These are phyloP conservation scores for Leptinotarsa peninsularis DNA, from an alignment of 2,888 invertebrate species.

Conservation along the genomic window DNA sequence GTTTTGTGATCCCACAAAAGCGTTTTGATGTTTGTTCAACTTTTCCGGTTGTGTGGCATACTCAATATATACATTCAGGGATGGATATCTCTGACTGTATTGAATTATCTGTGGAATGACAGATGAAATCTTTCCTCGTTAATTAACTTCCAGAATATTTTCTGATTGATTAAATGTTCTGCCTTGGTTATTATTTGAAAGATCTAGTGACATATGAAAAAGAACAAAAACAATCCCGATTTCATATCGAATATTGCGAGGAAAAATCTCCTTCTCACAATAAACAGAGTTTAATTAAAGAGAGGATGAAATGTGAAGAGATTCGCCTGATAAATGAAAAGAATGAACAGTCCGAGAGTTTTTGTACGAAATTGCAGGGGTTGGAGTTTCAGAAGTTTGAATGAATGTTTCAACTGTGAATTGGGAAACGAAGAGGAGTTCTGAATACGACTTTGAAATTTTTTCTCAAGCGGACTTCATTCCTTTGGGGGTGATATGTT, in stretches of 20 bases:
- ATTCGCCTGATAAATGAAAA: not conserved
- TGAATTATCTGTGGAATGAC: too few species aligned
- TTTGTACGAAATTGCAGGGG: not conserved
- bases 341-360: conserved; percentile 1
- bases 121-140: not conserved
- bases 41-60: too few species aligned
- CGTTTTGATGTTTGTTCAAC: too few species aligned
- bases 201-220: not conserved
- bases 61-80: too few species aligned
- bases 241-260: conserved; percentile 8
- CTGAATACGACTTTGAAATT: not conserved
- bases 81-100: too few species aligned
- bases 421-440: not conserved
- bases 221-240: not conserved
- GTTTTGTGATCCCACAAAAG: too few species aligned
- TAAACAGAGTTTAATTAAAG: not conserved
- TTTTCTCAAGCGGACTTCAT: not conserved
- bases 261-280: not conserved
- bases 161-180: not conserved
- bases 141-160: not conserved
- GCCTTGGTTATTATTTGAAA: not conserved
- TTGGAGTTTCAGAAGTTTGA: not conserved
- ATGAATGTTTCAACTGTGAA: not conserved
- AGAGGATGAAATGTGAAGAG: not conserved
- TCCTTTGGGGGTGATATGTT: not conserved